Conservation (phyloP, 2,113 vertebrate species). For the Perca fluviatilis region DNA sequence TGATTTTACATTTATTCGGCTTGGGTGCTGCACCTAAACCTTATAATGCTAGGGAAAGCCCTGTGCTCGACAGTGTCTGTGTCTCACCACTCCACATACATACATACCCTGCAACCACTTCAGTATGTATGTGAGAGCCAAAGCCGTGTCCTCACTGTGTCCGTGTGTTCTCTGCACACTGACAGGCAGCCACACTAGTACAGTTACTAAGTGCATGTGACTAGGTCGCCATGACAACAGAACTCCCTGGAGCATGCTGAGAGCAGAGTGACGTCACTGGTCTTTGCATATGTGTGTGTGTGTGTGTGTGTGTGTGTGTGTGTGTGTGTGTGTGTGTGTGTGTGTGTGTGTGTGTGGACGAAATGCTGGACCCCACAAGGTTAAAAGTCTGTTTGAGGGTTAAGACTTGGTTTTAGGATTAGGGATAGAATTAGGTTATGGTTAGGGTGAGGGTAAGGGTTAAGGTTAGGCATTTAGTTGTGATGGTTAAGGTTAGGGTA, state of each 20-base stretch:
- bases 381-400: no score
- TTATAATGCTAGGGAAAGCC: no score
- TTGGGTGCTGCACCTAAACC: no score
- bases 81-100: background rate
- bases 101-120: conserved; percentile 1
- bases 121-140: conserved; percentile 1
- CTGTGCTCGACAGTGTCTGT: background rate
- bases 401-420: no score
- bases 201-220: conserved; percentile 68
- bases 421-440: no score
- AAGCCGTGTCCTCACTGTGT: conserved; percentile 10
- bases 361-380: no score
- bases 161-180: conserved; percentile 4
- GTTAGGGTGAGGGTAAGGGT: no score
- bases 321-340: conserved; percentile 20
- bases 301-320: conserved; percentile 9
- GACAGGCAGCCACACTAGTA: conserved; percentile 50
- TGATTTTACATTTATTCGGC: no score
- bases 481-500: no score
- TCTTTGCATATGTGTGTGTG: conserved; percentile 21
- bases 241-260: conserved; percentile 69
- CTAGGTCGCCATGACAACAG: conserved; percentile 80
- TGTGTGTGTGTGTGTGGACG: background rate
- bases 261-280: conserved; percentile 64
- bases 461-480: no score